These are phyloP conservation scores for Dendrolimus pini DNA, from an alignment of 2,888 invertebrate genomes.

Conservation along the genomic window DNA sequence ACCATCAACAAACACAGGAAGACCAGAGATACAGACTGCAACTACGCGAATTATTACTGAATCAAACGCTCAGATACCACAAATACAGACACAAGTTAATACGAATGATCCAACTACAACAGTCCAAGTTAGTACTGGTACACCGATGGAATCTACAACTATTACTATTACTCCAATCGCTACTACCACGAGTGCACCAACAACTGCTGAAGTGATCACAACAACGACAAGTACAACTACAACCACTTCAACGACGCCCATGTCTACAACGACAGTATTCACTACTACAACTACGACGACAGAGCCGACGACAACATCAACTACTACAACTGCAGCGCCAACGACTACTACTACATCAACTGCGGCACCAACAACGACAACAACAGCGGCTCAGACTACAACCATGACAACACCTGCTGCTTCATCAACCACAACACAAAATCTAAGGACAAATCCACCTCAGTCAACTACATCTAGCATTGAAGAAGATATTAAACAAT, in stretches of 20 bases:
- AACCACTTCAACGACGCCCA: conserved; percentile 12
- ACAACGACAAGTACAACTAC: conserved; percentile 16
- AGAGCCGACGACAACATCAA: conserved; percentile 22
- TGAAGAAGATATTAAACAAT: conserved; percentile 40
- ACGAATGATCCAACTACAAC: conserved; percentile 30
- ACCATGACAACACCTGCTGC: conserved; percentile 23
- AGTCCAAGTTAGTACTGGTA: conserved; percentile 15
- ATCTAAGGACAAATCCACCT: conserved; percentile 24
- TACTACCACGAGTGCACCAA: conserved; percentile 21
- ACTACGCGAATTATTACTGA: conserved; percentile 41
- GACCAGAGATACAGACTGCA: conserved; percentile 35
- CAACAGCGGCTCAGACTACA: conserved; percentile 16
- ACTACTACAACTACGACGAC: conserved; percentile 21
- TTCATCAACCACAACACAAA: conserved; percentile 20
- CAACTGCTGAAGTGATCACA: conserved; percentile 13
- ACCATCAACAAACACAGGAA: conserved; percentile 30
- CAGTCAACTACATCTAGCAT: conserved; percentile 27
- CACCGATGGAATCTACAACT: conserved; percentile 4
- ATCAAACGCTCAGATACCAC: conserved; percentile 48
- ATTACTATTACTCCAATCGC: conserved; percentile 15
- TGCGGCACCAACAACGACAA: conserved; percentile 17
- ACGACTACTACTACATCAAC: conserved; percentile 19
- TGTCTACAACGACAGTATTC: conserved; percentile 17
- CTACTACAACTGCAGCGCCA: conserved; percentile 17
- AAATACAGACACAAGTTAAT: conserved; percentile 34